These are phyloP conservation scores for Rhopalosiphum padi DNA, from an alignment of 1,140 invertebrate genomes.

Conservation along the genomic window DNA sequence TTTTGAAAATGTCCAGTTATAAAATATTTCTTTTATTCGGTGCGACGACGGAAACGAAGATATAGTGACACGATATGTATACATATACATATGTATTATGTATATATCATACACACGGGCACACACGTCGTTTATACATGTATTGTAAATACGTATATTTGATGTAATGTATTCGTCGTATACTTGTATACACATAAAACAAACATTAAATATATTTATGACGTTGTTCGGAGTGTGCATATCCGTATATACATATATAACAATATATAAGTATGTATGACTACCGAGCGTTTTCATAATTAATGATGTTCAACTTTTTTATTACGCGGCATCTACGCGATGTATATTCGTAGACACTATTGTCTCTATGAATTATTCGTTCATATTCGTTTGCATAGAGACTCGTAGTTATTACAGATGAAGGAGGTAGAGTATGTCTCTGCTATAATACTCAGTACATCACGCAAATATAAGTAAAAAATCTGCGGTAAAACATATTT, in stretches of 20 bases:
- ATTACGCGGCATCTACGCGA: background rate
- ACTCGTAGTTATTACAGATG: background rate
- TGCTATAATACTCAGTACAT: background rate
- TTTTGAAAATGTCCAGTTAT: conserved; percentile 6
- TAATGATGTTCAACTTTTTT: conserved; percentile 14
- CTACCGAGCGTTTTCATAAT: conserved; percentile 38
- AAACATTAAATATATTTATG: conserved; percentile 49
- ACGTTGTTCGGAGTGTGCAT: conserved; percentile 10
- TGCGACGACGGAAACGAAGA: conserved; percentile 17
- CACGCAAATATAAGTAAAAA: background rate
- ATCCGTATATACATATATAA: background rate
- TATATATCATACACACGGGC: background rate
- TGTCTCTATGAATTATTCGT: background rate
- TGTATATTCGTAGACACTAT: background rate
- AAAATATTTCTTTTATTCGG: background rate
- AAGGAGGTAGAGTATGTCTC: background rate
- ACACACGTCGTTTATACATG: background rate
- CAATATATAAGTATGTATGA: background rate
- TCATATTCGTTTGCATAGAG: background rate
- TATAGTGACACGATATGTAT: background rate
- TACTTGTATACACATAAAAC: conserved; percentile 11
- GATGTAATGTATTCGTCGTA: conserved; percentile 29
- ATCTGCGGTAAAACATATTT: background rate
- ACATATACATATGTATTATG: too few species aligned
- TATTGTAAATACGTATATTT: conserved; percentile 8